Evolutionary conservation across 2,888 invertebrate genomes (phyloP).

Genomic region (Cataglyphis albicans): DNA sequence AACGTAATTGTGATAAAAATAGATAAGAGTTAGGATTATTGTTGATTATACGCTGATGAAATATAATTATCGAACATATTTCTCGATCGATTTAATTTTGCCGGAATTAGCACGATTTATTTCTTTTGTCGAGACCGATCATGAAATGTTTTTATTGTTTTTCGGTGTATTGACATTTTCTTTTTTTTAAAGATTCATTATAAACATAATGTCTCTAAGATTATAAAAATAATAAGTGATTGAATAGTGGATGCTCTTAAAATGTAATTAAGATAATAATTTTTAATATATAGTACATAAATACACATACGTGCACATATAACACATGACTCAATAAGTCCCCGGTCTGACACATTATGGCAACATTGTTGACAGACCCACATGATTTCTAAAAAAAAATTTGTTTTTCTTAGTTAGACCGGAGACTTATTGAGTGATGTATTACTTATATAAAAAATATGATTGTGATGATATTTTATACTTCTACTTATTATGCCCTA

Average conservation of each 20-base stretch:
- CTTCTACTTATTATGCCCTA: background rate
- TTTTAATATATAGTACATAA: background rate
- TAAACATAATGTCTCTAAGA: background rate
- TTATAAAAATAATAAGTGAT: background rate
- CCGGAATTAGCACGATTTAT: background rate
- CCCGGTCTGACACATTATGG: too few species aligned
- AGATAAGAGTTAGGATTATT: background rate
- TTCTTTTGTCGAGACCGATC: too few species aligned
- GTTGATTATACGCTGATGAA: slow-evolving; percentile 9
- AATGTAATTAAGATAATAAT: background rate
- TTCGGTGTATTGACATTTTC: background rate
- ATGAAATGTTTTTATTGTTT: background rate
- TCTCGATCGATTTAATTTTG: background rate
- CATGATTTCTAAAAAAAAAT: too few species aligned
- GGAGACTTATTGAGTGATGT: too few species aligned
- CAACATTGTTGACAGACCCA: too few species aligned
- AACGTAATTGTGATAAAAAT: background rate
- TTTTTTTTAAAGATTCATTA: background rate
- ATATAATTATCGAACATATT: background rate
- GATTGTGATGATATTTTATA: background rate
- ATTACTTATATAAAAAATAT: too few species aligned
- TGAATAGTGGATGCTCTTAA: too few species aligned
- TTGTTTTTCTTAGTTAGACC: too few species aligned
- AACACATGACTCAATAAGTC: too few species aligned
- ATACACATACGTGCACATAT: too few species aligned